Base-by-base conservation (phyloP, 2,113 vertebrate genomes). In the Chaetodon auriga region DNA sequence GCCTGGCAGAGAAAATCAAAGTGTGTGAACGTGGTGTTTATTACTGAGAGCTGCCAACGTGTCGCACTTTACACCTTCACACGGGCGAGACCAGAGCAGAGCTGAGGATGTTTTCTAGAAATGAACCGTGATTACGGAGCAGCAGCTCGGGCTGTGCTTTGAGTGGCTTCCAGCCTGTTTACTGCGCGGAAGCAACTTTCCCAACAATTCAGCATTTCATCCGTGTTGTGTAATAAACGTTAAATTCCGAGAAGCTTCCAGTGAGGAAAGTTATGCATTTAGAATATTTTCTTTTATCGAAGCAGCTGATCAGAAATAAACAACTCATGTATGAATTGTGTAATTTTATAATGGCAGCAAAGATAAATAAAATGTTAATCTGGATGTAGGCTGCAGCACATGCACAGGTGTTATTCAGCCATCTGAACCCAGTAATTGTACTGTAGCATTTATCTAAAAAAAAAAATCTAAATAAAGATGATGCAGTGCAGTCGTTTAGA, bases 31-130 rank as follows among this genome's bases (percentile, higher is more conserved):
- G 38, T 74, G 73, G 12, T 18, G n/a, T 41, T 49, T 75, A 35
- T 69, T 23, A 38, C 8, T 35, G 77, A 16, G n/a, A 61, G 38
- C n/a, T 25, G 75, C n/a, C 82, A 72, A 14, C 79, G 35, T 60
- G 66, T 68, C 48, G 54, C 23, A 61, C 80, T 70, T 79, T 11
- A 43, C 63, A 62, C 35, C 25, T 64, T 9, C 19, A 43, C 43
- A 12, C 60, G 68, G 36, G 2, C 54, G 7, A 2, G 30, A 30
- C 30, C 30, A 30, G 30, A 30, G 30, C 30, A 30, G 30, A 30
- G 30, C 30, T 30, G 30, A 30, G 9, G 19, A 36, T 36, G 6
- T 54, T 23, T 60, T 51, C n/a, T 48, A 48, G 12, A 80, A 36
- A 1, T 18, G 41, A 68, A 21, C 51, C 30, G 19, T 62, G 68